phyloP scores from a whole-genome alignment of 2,888 invertebrate genomes.

The Drosophila trichaetosa region DNA sequence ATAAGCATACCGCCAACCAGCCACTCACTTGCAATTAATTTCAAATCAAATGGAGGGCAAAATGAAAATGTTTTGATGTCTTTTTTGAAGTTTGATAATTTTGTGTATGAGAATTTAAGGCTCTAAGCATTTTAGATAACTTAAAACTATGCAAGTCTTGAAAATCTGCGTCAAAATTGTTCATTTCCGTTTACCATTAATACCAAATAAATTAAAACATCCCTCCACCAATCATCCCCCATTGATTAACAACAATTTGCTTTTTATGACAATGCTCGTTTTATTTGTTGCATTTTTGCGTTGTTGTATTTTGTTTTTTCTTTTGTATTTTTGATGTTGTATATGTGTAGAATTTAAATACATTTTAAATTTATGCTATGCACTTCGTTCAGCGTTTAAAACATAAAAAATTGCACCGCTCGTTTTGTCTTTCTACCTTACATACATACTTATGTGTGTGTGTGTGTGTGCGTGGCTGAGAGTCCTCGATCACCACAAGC shows the following conservation, averaged over 20 bases:
- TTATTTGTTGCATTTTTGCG: constrained; percentile 43
- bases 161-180: background rate
- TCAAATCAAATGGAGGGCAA: constrained; percentile 40
- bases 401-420: constrained; percentile 82
- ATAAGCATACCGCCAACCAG: background rate
- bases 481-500: background rate
- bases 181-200: background rate
- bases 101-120: background rate
- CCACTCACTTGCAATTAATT: constrained; percentile 58
- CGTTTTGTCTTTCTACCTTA: constrained; percentile 79
- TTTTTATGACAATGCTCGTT: constrained; percentile 54
- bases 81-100: constrained; percentile 5
- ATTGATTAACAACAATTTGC: constrained; percentile 14
- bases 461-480: constrained; percentile 2
- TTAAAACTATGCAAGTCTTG: no score
- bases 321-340: constrained; percentile 51
- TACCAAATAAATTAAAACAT: no score
- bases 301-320: constrained; percentile 46
- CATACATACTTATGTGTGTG: background rate
- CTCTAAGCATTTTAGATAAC: background rate
- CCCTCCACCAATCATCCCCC: background rate
- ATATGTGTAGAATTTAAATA: constrained; percentile 77
- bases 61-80: constrained; percentile 17
- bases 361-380: constrained; percentile 77
- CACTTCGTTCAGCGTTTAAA: constrained; percentile 78